These are phyloP conservation scores for Nomada hirtipes DNA, from an alignment of 2,888 invertebrate species.

Conservation along the genomic window DNA sequence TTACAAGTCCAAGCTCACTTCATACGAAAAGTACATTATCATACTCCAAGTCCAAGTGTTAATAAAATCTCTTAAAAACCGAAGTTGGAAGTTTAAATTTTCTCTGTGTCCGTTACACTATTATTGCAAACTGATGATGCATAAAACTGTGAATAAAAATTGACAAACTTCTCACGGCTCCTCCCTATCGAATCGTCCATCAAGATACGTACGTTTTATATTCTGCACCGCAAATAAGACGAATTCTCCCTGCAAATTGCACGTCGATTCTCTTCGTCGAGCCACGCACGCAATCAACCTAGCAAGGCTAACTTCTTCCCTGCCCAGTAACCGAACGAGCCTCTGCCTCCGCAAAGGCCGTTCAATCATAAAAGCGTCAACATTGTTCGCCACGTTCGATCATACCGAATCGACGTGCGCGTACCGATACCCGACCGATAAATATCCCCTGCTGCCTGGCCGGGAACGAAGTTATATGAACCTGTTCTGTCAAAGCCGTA, in stretches of 20 bases:
- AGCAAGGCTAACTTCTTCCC: conserved; percentile 52
- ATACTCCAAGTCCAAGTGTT: too few species aligned
- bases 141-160: too few species aligned
- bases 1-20: too few species aligned
- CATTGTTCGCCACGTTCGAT: conserved; percentile 29
- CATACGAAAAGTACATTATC: too few species aligned
- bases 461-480: conserved; percentile 27
- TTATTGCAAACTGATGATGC: too few species aligned
- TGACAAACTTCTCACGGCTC: too few species aligned
- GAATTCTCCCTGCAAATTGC: not conserved
- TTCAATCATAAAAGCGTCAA: conserved; percentile 42
- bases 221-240: not conserved
- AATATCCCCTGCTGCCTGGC: conserved; percentile 17
- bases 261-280: conserved; percentile 20
- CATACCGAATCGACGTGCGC: conserved; percentile 2
- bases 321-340: conserved; percentile 14
- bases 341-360: conserved; percentile 34
- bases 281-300: conserved; percentile 17
- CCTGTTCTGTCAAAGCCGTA: conserved; percentile 45
- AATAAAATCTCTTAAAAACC: too few species aligned
- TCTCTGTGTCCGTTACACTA: too few species aligned
- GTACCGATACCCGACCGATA: conserved; percentile 47
- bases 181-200: too few species aligned
- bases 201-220: not conserved
- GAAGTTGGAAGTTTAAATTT: too few species aligned